Conservation (phyloP, 1,140 invertebrate genomes). For the Daktulosphaira vitifoliae region DNA sequence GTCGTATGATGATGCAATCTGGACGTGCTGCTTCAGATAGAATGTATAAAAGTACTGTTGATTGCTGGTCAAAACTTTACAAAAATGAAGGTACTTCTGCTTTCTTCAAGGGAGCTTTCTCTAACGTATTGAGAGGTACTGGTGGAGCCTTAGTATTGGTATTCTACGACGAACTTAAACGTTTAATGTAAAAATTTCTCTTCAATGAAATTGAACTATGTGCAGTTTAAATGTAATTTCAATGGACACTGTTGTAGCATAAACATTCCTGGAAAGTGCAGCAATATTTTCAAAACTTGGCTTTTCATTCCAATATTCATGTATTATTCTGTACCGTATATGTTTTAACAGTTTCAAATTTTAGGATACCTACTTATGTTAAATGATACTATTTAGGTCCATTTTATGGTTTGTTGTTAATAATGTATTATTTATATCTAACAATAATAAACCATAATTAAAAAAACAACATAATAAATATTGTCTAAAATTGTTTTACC, state of each 20-base stretch:
- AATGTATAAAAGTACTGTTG: slow-evolving; percentile 62
- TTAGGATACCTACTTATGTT: slow-evolving; percentile 10
- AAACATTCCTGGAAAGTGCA: slow-evolving; percentile 26
- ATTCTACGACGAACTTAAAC: slow-evolving; percentile 68
- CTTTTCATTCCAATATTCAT: slow-evolving; percentile 30
- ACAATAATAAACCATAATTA: slow-evolving; percentile 29
- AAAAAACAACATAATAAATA: neutral
- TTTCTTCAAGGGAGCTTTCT: slow-evolving; percentile 76
- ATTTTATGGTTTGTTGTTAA: slow-evolving; percentile 20
- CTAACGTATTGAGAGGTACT: slow-evolving; percentile 67
- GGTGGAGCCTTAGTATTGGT: slow-evolving; percentile 70
- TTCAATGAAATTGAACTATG: slow-evolving; percentile 21
- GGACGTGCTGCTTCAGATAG: slow-evolving; percentile 57
- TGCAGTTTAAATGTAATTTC: slow-evolving; percentile 23
- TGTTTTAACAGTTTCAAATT: slow-evolving; percentile 9
- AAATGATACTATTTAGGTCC: slow-evolving; percentile 3
- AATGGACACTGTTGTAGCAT: slow-evolving; percentile 27
- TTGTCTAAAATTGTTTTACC: no score
- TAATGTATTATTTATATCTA: slow-evolving; percentile 16
- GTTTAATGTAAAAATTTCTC: slow-evolving; percentile 45
- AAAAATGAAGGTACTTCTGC: slow-evolving; percentile 56
- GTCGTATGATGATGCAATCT: slow-evolving; percentile 86
- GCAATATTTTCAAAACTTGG: slow-evolving; percentile 2
- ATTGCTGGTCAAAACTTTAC: slow-evolving; percentile 63
- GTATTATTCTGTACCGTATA: slow-evolving; percentile 11